A percentile compares a stretch with the other conserved stretches of the same genome.
phyloP scores from a whole-genome alignment of 2,113 vertebrate genomes.

The Trogon surrucura region DNA sequence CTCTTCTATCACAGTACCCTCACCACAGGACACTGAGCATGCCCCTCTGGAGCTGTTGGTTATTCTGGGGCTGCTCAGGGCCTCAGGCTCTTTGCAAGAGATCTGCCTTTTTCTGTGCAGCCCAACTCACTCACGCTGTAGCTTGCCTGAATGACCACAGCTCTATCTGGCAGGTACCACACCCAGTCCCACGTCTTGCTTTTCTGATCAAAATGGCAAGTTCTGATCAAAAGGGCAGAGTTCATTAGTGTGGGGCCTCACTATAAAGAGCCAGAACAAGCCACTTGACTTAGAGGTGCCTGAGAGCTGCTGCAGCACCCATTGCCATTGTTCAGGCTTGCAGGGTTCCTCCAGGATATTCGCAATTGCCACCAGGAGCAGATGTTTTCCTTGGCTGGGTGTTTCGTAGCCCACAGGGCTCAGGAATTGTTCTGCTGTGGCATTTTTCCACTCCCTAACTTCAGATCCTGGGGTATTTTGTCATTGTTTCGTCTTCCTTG shows the following conservation, averaged over 20 bases:
- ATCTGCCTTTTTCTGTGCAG: not conserved
- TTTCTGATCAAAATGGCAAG: not conserved
- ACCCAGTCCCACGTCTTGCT: not conserved
- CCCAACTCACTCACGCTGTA: rapidly evolving
- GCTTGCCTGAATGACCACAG: not conserved
- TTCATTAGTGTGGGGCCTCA: not conserved
- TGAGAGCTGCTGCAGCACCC: not conserved
- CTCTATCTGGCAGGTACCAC: not conserved
- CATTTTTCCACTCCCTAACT: not conserved
- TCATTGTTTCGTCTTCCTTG: not conserved
- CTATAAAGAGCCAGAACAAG: not conserved
- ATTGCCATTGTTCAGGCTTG: not conserved
- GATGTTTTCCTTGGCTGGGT: not conserved
- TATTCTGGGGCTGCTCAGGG: not conserved
- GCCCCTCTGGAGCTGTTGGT: not conserved
- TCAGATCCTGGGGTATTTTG: too few relatives aligned
- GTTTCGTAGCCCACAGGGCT: not conserved
- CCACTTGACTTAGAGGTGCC: not conserved
- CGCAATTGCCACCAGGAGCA: not conserved
- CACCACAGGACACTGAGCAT: not conserved
- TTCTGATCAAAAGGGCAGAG: not conserved
- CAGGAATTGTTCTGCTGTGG: not conserved
- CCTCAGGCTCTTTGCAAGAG: not conserved
- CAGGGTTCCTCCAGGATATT: not conserved
- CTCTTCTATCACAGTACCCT: not conserved